Evolutionary conservation across 2,888 invertebrate species (phyloP).

Genomic region (Choristoneura rosaceana): DNA sequence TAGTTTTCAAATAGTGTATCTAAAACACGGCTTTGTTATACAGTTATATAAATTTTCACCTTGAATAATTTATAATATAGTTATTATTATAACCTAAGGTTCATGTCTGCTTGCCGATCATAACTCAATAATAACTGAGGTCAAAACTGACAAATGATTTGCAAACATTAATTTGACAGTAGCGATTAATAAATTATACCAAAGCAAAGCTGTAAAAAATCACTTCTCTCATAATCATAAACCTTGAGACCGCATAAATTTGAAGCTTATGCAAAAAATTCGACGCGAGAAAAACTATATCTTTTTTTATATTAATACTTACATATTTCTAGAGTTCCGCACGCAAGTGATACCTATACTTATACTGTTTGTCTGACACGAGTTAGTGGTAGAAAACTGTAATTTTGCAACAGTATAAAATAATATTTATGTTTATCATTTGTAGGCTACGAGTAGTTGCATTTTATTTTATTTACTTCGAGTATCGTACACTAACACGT

Average conservation of each 20-base stretch:
- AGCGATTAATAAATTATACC: slow-evolving; percentile 26
- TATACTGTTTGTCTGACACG: too few species aligned
- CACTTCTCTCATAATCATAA: slow-evolving; percentile 22
- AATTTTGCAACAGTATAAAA: too few species aligned
- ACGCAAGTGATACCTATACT: too few species aligned
- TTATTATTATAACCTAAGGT: not conserved
- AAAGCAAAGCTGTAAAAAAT: slow-evolving; percentile 32
- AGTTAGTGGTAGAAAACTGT: too few species aligned
- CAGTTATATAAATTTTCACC: not conserved
- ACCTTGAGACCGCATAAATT: slow-evolving; percentile 20
- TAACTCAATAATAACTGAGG: slow-evolving; percentile 27
- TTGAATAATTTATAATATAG: not conserved
- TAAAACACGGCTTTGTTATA: too few species aligned
- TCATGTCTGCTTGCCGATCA: not conserved
- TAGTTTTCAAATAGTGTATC: too few species aligned
- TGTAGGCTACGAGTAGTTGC: too few species aligned
- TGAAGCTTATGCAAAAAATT: slow-evolving; percentile 3
- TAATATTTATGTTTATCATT: too few species aligned
- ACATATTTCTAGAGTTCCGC: too few species aligned
- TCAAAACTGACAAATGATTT: slow-evolving; percentile 23
- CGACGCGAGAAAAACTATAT: not conserved
- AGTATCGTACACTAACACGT: too few species aligned
- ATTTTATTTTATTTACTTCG: too few species aligned
- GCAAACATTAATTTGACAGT: slow-evolving; percentile 31
- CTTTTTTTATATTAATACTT: not conserved